phyloP scores from a whole-genome alignment of 2,797 vertebrate species.

The Emydoidea blandingii region DNA sequence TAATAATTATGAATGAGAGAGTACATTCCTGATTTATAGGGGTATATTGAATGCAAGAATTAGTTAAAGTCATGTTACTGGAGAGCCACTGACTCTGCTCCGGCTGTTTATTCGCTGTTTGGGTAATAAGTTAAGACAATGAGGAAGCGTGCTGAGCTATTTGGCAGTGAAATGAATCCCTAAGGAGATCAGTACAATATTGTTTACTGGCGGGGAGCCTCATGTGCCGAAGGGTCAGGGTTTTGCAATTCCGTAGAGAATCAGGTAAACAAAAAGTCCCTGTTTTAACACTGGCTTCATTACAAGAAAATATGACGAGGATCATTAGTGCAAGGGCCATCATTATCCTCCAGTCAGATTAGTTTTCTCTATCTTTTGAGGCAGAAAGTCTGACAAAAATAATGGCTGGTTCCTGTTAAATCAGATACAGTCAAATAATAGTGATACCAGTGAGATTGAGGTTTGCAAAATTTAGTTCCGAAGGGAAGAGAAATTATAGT shows the following conservation, averaged over 20 bases:
- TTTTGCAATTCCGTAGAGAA: slow-evolving; percentile 16
- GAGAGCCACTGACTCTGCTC: neutral
- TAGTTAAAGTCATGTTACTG: slow-evolving; percentile 1
- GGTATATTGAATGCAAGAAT: slow-evolving; percentile 13
- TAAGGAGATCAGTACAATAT: neutral
- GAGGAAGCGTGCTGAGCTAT: slow-evolving; percentile 26
- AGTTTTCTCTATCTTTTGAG: neutral
- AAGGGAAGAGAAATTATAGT: slow-evolving; percentile 65
- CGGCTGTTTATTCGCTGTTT: slow-evolving; percentile 60
- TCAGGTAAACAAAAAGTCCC: slow-evolving; percentile 56
- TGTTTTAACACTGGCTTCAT: slow-evolving; percentile 52
- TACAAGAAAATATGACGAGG: slow-evolving; percentile 40
- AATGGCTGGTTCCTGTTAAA: slow-evolving; percentile 39
- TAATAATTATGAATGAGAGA: neutral
- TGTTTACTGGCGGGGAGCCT: neutral
- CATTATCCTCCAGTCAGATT: slow-evolving; percentile 38
- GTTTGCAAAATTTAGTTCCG: slow-evolving; percentile 65
- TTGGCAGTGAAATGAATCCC: slow-evolving; percentile 22
- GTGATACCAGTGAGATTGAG: slow-evolving; percentile 45
- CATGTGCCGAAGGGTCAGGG: slow-evolving; percentile 4
- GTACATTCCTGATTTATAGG: neutral
- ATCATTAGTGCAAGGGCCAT: slow-evolving; percentile 67
- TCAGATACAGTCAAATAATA: slow-evolving; percentile 61
- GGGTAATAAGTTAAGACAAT: slow-evolving; percentile 65
- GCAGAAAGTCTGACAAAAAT: neutral